Conservation (phyloP, 2,113 vertebrate genomes). For the Pachycephala philippinensis region DNA sequence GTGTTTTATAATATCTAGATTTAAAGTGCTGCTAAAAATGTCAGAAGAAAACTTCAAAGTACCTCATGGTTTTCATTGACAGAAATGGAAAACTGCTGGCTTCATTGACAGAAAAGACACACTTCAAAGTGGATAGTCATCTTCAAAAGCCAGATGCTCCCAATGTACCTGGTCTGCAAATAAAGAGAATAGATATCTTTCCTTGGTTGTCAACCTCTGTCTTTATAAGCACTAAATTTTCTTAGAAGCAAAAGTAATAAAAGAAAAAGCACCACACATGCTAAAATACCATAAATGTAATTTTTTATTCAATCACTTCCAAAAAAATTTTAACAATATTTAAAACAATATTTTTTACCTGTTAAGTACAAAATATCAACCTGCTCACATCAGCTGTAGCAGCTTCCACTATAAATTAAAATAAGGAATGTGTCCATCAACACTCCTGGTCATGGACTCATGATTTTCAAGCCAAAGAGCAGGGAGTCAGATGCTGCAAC, state of each 20-base stretch:
- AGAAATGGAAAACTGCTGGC: neutral
- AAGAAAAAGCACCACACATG: neutral
- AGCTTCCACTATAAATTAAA: neutral
- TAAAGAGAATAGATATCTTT: neutral
- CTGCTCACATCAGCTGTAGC: neutral
- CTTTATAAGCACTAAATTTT: neutral
- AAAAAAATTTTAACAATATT: neutral
- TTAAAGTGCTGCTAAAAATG: neutral
- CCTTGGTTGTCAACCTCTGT: neutral
- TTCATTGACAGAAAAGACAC: neutral
- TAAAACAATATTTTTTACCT: neutral
- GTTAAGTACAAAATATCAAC: neutral
- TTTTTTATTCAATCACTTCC: neutral
- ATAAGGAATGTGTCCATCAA: neutral
- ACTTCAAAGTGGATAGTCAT: slow-evolving; percentile 23
- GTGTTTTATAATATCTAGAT: neutral
- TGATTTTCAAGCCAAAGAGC: neutral
- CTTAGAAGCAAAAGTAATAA: neutral
- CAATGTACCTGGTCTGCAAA: neutral
- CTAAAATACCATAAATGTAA: neutral
- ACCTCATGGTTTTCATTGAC: neutral
- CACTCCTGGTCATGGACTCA: neutral
- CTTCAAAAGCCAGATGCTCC: slow-evolving; percentile 12
- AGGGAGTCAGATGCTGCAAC: neutral
- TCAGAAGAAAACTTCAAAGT: slow-evolving; percentile 21